These are phyloP conservation scores for Heliconius sara DNA, from an alignment of 2,888 invertebrate species.

Conservation along the genomic window DNA sequence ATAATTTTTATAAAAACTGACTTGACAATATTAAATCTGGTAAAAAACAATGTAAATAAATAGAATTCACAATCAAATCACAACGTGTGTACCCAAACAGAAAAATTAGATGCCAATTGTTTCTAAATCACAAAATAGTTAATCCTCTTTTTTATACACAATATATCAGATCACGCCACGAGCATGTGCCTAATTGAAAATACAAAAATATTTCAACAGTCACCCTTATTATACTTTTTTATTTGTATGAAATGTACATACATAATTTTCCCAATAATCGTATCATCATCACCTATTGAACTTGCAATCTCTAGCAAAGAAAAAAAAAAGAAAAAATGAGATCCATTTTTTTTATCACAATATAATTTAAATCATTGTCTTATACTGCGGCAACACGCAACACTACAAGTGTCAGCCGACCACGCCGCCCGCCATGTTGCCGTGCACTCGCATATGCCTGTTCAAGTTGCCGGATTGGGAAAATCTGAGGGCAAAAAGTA, in stretches of 20 bases:
- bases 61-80: background rate
- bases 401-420: constrained; percentile 85
- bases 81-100: background rate
- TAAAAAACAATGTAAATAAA: background rate
- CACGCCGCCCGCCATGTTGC: constrained; percentile 84
- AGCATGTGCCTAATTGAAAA: too few species aligned
- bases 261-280: background rate
- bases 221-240: background rate
- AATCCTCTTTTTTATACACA: background rate
- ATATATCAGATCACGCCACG: too few species aligned
- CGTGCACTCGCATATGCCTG: constrained; percentile 99
- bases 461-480: constrained; percentile 99
- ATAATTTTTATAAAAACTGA: background rate
- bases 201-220: background rate
- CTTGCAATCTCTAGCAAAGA: background rate
- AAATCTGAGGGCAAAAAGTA: constrained; percentile 83
- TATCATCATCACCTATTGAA: background rate
- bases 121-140: background rate
- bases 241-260: background rate
- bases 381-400: constrained; percentile 52
- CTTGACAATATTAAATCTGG: background rate
- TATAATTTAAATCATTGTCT: constrained; percentile 9
- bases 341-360: constrained; percentile 1
- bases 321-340: too few species aligned
- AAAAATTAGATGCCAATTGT: background rate